These are phyloP conservation scores for Leucoraja erinaceus DNA, from an alignment of 2,113 vertebrate species.

Conservation along the genomic window DNA sequence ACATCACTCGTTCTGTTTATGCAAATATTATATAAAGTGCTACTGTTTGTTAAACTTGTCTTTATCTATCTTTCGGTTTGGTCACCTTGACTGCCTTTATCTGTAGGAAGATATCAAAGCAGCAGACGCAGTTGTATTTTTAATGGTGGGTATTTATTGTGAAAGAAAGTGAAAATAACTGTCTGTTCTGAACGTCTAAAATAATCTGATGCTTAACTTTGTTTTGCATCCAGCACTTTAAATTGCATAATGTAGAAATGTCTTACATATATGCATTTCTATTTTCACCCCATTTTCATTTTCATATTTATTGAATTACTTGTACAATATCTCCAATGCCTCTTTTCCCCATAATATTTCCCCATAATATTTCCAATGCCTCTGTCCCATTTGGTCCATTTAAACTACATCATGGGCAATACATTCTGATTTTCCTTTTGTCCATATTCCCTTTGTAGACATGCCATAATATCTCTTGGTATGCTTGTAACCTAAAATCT, in stretches of 20 bases:
- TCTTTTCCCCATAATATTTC: too few species aligned
- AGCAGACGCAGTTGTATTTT: neutral
- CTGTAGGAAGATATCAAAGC: neutral
- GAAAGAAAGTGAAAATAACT: neutral
- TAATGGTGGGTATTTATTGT: neutral
- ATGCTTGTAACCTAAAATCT: neutral
- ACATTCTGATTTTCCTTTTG: neutral
- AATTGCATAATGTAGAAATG: neutral
- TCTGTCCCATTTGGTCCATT: neutral
- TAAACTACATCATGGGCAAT: too few species aligned
- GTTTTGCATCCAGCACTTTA: neutral
- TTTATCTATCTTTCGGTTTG: neutral
- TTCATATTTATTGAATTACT: neutral
- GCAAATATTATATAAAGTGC: neutral
- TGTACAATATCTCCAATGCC: neutral
- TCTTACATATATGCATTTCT: too few species aligned
- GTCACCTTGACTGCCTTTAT: neutral
- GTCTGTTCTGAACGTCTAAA: neutral
- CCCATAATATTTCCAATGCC: too few species aligned
- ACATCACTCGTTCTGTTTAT: neutral
- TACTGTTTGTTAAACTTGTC: neutral
- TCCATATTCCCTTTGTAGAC: neutral
- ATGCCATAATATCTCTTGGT: neutral
- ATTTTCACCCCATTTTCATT: too few species aligned
- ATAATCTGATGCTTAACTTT: neutral